phyloP scores from a whole-genome alignment of 2,888 invertebrate species.

The Noctua comes region DNA sequence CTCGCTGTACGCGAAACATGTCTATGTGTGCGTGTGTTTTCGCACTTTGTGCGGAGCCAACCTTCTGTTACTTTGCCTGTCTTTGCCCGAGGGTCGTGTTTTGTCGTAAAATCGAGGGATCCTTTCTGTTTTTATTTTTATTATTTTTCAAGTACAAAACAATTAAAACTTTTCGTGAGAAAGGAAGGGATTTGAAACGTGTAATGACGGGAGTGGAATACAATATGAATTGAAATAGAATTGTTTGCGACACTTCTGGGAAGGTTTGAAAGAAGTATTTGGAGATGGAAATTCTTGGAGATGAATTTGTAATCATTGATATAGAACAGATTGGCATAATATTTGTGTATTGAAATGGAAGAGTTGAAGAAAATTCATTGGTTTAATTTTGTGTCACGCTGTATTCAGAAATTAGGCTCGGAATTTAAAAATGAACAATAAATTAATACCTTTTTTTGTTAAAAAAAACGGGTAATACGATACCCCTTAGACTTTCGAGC shows the following conservation, averaged over 20 bases:
- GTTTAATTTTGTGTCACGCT: not conserved
- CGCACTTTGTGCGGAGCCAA: not conserved
- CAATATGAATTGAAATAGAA: constrained; percentile 55
- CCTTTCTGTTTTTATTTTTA: constrained; percentile 36
- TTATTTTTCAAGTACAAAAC: constrained; percentile 56
- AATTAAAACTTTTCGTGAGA: constrained; percentile 60
- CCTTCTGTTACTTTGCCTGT: constrained; percentile 10
- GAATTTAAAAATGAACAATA: not conserved
- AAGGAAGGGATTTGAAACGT: constrained; percentile 42
- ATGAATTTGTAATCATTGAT: constrained; percentile 16
- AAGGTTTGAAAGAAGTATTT: constrained; percentile 36
- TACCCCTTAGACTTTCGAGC: no score
- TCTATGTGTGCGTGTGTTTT: not conserved
- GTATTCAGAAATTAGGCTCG: not conserved
- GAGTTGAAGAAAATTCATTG: constrained; percentile 1
- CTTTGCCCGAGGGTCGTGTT: constrained; percentile 16
- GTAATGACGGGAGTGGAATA: constrained; percentile 49
- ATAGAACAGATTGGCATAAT: constrained; percentile 3
- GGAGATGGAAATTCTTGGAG: constrained; percentile 2
- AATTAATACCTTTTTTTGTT: not conserved
- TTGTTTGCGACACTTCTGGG: constrained; percentile 47
- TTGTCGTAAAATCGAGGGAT: constrained; percentile 43
- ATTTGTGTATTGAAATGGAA: constrained; percentile 17
- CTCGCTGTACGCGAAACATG: not conserved
- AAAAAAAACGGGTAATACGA: no score